Conservation (phyloP, 2,113 vertebrate species). For the Leucoraja erinaceus region DNA sequence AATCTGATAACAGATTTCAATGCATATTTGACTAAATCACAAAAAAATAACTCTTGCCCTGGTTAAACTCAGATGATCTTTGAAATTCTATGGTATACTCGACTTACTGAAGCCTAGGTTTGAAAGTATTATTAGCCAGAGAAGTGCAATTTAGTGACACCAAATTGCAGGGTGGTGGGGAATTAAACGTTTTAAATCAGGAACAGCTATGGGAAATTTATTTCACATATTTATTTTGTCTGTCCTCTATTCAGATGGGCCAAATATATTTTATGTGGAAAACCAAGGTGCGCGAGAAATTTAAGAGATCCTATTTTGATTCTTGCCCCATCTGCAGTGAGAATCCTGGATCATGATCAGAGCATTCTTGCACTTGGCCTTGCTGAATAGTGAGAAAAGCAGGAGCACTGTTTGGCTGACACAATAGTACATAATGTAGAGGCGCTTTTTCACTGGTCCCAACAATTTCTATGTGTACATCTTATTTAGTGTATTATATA, state of each 20-base stretch:
- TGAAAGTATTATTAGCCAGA: no score
- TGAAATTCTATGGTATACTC: no score
- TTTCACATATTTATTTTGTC: no score
- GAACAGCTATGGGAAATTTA: no score
- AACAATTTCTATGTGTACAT: neutral
- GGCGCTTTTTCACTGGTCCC: neutral
- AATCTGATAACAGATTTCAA: neutral
- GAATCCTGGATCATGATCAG: neutral
- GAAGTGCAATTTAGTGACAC: no score
- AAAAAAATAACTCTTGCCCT: neutral
- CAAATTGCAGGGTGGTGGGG: no score
- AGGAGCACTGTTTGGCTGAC: neutral
- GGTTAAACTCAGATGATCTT: neutral
- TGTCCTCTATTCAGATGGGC: no score
- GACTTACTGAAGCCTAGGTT: no score
- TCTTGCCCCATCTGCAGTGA: neutral
- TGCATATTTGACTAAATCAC: neutral
- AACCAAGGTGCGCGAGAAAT: neutral
- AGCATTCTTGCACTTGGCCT: neutral
- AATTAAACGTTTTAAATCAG: no score
- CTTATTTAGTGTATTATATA: neutral
- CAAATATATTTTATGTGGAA: neutral
- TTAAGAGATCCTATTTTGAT: neutral
- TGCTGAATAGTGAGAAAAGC: neutral
- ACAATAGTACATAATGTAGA: neutral